Percentiles rank a stretch among this genome's conserved stretches.
phyloP scores from a whole-genome alignment of 2,797 vertebrate genomes.

The Linurgus olivaceus region DNA sequence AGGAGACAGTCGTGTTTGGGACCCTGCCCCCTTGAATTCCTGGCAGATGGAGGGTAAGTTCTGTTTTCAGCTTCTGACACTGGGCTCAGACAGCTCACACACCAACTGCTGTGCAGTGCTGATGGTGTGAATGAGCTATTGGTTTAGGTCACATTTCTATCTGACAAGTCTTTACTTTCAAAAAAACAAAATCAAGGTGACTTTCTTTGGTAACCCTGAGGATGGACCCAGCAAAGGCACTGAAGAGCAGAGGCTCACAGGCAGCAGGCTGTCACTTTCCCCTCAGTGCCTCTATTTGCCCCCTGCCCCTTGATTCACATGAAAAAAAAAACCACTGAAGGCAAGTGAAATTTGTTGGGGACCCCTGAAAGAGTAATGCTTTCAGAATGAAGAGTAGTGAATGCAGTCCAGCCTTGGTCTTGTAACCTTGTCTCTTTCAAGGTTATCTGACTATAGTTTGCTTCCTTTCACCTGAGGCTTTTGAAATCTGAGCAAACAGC shows the following conservation, averaged over 20 bases:
- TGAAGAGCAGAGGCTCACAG: not conserved
- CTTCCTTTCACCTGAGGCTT: not conserved
- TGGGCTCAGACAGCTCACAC: not conserved
- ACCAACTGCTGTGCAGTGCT: not conserved
- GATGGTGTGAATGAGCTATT: not conserved
- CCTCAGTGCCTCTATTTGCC: not conserved
- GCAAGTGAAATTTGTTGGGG: not conserved
- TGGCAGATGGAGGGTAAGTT: not conserved
- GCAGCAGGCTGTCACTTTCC: not conserved
- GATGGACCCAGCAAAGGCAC: not conserved
- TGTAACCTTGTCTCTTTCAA: not conserved
- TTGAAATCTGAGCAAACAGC: not conserved
- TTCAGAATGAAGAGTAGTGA: not conserved
- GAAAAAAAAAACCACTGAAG: not conserved
- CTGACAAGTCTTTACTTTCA: not conserved
- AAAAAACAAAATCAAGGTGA: not conserved
- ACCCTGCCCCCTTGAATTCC: not conserved
- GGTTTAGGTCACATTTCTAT: not conserved
- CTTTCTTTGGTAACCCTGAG: not conserved
- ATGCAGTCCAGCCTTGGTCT: not conserved
- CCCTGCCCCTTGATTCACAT: not conserved
- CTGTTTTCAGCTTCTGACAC: fast-evolving
- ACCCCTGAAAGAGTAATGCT: not conserved
- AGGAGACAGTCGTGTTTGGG: not conserved
- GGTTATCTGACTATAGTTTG: not conserved